Conservation (phyloP, 2,888 invertebrate species). For the Schizaphis graminum region DNA sequence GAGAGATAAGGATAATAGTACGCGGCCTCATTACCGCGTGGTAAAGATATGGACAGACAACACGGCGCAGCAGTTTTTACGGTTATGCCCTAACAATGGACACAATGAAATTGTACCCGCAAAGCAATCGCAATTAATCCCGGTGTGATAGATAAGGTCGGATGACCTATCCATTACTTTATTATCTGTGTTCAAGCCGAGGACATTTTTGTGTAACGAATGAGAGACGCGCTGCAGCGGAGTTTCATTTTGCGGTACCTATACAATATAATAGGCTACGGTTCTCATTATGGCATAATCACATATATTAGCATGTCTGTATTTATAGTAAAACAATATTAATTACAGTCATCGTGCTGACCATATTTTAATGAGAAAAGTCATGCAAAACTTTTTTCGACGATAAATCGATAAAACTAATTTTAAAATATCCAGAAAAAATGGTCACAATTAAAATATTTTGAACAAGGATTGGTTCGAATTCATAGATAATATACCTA, state of each 20-base stretch:
- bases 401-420: no score
- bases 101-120: conserved; percentile 1
- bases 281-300: neutral
- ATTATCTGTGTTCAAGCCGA: neutral
- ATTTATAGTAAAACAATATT: no score
- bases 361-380: no score
- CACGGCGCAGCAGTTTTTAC: neutral
- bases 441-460: neutral
- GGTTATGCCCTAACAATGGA: neutral
- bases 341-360: no score
- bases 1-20: neutral
- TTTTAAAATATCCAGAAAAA: neutral
- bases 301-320: no score
- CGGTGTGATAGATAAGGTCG: neutral
- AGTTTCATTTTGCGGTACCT: neutral
- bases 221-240: neutral
- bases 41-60: neutral
- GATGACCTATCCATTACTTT: conserved; percentile 20
- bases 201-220: neutral
- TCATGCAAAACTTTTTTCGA: no score
- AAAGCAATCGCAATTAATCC: conserved; percentile 37
- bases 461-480: neutral
- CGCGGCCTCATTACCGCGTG: neutral
- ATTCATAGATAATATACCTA: neutral
- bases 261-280: neutral